These are phyloP conservation scores for Pomatorhinus ruficollis DNA, from an alignment of 2,113 vertebrate genomes.

Conservation along the genomic window DNA sequence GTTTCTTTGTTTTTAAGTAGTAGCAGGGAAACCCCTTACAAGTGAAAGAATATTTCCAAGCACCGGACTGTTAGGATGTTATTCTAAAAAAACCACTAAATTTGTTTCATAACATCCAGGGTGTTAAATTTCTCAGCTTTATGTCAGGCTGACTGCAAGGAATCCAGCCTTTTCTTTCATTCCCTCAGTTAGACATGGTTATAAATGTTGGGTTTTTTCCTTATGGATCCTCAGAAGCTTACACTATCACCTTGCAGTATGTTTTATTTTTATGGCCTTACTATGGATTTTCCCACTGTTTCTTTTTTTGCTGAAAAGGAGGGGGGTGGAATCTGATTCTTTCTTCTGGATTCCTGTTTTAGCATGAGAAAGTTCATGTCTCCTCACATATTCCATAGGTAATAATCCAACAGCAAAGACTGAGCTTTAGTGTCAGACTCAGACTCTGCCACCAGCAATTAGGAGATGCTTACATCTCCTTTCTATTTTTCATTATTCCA, in stretches of 20 bases:
- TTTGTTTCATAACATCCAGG: background rate
- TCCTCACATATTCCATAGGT: background rate
- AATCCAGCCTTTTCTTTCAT: background rate
- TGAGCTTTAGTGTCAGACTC: background rate
- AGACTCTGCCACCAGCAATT: background rate
- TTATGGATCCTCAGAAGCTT: background rate
- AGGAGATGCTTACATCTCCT: background rate
- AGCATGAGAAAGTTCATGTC: background rate
- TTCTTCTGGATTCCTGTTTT: background rate
- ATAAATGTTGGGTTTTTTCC: background rate
- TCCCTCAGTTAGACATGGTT: background rate
- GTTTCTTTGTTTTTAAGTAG: background rate
- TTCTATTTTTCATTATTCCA: background rate
- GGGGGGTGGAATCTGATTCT: rapidly evolving
- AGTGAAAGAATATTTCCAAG: background rate
- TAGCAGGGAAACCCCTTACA: background rate
- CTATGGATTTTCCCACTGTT: background rate
- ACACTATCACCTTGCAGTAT: background rate
- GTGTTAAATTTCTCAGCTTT: background rate
- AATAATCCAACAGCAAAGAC: background rate
- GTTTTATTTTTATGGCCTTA: background rate
- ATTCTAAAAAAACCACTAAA: background rate
- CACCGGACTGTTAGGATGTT: background rate
- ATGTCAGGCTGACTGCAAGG: background rate
- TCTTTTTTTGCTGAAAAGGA: background rate